Evolutionary conservation across 2,888 invertebrate species (phyloP), one percentile per base, ranked within the genome.

Genomic region (Deilephila porcellus): DNA sequence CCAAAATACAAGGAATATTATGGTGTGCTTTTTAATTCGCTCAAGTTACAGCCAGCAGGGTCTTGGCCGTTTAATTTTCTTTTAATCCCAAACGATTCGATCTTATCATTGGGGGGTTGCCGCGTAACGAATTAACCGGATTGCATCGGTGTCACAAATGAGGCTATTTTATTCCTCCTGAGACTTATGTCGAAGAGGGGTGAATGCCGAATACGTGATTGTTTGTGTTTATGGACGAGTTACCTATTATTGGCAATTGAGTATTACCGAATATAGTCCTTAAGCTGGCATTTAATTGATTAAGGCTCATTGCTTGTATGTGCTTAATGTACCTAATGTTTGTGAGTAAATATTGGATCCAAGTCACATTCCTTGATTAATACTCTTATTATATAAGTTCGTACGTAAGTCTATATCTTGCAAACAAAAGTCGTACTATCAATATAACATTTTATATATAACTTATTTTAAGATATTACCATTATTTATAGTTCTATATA

Each of bases 61-160:
- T 90, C 88, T 83, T 86, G 85, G 88, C 87, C 91, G 90, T 93
- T 93, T 93, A 93, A 93, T 93, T 94, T 93, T 94, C 93, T 93
- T 94, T 93, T 94, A 93, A 94, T 93, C 93, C 92, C 89, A 85
- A 90, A 90, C 87, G 92, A 89, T 89, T 89, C 89, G 88, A 92
- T 92, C 86, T 88, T 92, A 93, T 93, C 90, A 89, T 90, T 83
- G 85, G 90, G 89, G 93, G 93, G 92, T 89, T 90, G 90, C 89
- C 79, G 88, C 90, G 93, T 92, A 88, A 90, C 93, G 91, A 93
- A 93, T 93, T 93, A 92, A 92, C 90, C 90, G 90, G 90, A 94
- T 94, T 93, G 93, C 91, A 90, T 93, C 88, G 90, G 91, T 92
- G 91, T 93, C 93, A 89, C 91, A 93, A 94, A 93, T 93, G 91